Evolutionary conservation across 2,888 invertebrate species (phyloP).

Genomic region (Pachymerium ferrugineum): DNA sequence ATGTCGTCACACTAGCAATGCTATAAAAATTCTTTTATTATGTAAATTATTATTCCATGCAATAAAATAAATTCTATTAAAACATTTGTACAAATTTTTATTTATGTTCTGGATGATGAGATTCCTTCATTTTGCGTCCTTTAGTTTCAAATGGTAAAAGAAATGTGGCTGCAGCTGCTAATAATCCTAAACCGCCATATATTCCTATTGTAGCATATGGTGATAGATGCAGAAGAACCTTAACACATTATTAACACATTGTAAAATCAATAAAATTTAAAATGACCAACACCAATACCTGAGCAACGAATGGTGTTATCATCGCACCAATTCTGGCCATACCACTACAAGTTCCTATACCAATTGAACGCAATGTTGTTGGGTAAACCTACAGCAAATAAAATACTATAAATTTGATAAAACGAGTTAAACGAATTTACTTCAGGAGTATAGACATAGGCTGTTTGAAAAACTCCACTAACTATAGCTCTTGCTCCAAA

Average conservation of each 20-base stretch:
- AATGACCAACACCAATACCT: slow-evolving; percentile 54
- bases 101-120: too few relatives aligned
- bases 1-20: too few relatives aligned
- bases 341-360: slow-evolving; percentile 86
- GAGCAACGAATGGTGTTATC: slow-evolving; percentile 88
- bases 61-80: too few relatives aligned
- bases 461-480: slow-evolving; percentile 90
- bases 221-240: slow-evolving; percentile 71
- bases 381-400: slow-evolving; percentile 68
- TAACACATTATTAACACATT: background rate
- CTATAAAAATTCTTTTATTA: too few relatives aligned
- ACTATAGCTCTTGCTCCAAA: slow-evolving; percentile 86
- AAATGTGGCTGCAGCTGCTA: slow-evolving; percentile 70
- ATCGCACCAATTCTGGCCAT: slow-evolving; percentile 89
- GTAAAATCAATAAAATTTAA: background rate
- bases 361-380: slow-evolving; percentile 77
- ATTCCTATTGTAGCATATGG: slow-evolving; percentile 66
- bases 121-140: slow-evolving; percentile 57
- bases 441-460: slow-evolving; percentile 93
- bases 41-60: too few relatives aligned
- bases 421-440: slow-evolving; percentile 47
- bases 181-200: slow-evolving; percentile 67
- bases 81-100: too few relatives aligned
- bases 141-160: slow-evolving; percentile 79
- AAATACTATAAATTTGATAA: slow-evolving; percentile 39